Conservation (phyloP, 1,140 invertebrate species). For the Goniozus legneri region DNA sequence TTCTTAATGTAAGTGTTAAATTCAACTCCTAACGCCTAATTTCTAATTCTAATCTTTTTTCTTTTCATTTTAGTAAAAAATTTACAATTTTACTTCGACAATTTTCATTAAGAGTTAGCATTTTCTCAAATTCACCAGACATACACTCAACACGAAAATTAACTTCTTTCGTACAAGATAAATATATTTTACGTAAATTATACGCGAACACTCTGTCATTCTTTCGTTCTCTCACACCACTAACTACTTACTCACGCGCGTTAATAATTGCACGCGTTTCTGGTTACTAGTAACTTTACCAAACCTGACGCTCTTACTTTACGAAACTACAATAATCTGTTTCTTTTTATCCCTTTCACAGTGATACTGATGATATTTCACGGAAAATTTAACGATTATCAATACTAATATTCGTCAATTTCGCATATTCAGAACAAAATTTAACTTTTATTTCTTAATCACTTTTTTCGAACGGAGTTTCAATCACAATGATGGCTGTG, state of each 20-base stretch:
- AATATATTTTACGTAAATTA: constrained; percentile 13
- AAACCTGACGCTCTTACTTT: background rate
- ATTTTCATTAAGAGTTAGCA: constrained; percentile 37
- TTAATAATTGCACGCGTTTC: constrained; percentile 16
- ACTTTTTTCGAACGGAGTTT: no score
- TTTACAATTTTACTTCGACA: constrained; percentile 38
- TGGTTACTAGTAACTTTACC: constrained; percentile 36
- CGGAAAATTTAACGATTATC: no score
- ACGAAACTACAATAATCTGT: constrained; percentile 9
- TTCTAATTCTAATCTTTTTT: constrained; percentile 14
- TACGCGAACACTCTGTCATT: constrained; percentile 12
- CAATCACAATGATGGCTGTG: no score
- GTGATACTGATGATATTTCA: no score
- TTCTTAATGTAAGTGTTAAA: no score
- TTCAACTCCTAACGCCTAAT: background rate
- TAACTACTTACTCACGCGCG: no score
- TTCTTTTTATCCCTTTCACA: constrained; percentile 9
- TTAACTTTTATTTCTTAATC: no score
- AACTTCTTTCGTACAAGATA: background rate
- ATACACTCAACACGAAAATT: background rate
- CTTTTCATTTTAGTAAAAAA: constrained; percentile 41
- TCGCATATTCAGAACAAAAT: no score
- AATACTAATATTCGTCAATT: no score
- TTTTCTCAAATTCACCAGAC: background rate
- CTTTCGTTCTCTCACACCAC: no score